Percentiles rank a stretch among this genome's conserved stretches.
These are phyloP conservation scores for Trypoxylon attenuatum DNA, from an alignment of 2,888 invertebrate genomes.

Conservation along the genomic window DNA sequence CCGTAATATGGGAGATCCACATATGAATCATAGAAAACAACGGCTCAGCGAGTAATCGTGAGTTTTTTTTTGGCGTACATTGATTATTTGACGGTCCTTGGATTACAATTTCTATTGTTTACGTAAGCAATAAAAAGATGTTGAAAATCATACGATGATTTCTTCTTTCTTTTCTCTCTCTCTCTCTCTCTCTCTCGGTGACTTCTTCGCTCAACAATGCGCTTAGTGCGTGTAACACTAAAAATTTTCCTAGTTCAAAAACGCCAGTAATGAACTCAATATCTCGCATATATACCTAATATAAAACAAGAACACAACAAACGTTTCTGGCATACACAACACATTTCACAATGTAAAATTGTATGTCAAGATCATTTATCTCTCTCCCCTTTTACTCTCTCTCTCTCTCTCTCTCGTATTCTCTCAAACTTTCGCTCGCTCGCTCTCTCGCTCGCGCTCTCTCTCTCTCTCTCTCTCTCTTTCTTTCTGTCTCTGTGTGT, in stretches of 20 bases:
- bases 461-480: not conserved
- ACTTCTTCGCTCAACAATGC: conserved; percentile 1
- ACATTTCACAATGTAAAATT: conserved; percentile 71
- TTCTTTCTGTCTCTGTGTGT: not conserved
- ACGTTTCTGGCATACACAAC: conserved; percentile 71
- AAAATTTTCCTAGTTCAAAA: conserved; percentile 48
- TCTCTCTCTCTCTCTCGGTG: not conserved
- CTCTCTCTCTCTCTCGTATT: conserved; percentile 45
- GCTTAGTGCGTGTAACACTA: conserved; percentile 36
- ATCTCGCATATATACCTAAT: conserved; percentile 69
- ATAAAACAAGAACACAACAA: conserved; percentile 74
- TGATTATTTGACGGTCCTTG: conserved; percentile 59
- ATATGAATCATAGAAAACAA: conserved; percentile 45
- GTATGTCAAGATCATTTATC: conserved; percentile 68
- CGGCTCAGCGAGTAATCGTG: conserved; percentile 39
- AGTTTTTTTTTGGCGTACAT: conserved; percentile 48
- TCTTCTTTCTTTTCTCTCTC: conserved; percentile 16
- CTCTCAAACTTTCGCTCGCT: conserved; percentile 43
- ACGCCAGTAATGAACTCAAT: conserved; percentile 68
- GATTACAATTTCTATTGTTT: conserved; percentile 31
- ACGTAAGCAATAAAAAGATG: conserved; percentile 25
- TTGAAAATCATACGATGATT: conserved; percentile 32
- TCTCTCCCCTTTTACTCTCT: conserved; percentile 49
- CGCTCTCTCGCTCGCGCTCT: conserved; percentile 49
- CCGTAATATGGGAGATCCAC: conserved; percentile 28